Evolutionary conservation across 92 coral and sea anemone species (phyloP).

Genomic region (Actinostola sp.): DNA sequence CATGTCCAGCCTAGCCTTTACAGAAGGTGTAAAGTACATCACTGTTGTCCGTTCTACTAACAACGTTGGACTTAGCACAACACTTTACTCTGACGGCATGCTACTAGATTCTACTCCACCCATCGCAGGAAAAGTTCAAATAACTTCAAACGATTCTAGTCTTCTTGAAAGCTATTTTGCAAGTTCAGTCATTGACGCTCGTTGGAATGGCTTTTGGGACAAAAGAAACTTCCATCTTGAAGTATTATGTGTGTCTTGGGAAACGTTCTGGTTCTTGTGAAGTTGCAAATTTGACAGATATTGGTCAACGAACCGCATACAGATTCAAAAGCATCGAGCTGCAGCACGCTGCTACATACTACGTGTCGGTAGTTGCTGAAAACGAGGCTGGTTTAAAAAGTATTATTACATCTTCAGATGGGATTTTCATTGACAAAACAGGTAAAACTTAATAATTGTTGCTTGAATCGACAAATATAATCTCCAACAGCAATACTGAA

Average conservation of each 20-base stretch:
- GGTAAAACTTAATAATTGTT: slow-evolving; percentile 38
- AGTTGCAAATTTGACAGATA: slow-evolving; percentile 49
- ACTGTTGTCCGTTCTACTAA: slow-evolving; percentile 78
- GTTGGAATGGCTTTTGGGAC: slow-evolving; percentile 89
- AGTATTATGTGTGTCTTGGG: slow-evolving; percentile 78
- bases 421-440: slow-evolving; percentile 78
- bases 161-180: slow-evolving; percentile 58
- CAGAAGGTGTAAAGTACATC: slow-evolving; percentile 77
- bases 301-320: slow-evolving; percentile 56
- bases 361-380: slow-evolving; percentile 70
- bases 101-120: slow-evolving; percentile 86
- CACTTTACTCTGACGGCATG: slow-evolving; percentile 69
- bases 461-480: too few relatives aligned
- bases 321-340: slow-evolving; percentile 42
- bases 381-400: slow-evolving; percentile 79
- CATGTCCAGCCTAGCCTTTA: slow-evolving; percentile 63
- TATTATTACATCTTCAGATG: slow-evolving; percentile 72
- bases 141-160: slow-evolving; percentile 47
- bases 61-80: slow-evolving; percentile 64
- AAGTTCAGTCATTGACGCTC: slow-evolving; percentile 61
- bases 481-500: neutral
- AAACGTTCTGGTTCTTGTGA: slow-evolving; percentile 68
- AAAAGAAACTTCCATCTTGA: slow-evolving; percentile 69
- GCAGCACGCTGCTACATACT: slow-evolving; percentile 69
- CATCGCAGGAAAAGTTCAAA: slow-evolving; percentile 56